Base-by-base conservation (phyloP, 2,888 invertebrate species). In the Ophion ellenae region DNA sequence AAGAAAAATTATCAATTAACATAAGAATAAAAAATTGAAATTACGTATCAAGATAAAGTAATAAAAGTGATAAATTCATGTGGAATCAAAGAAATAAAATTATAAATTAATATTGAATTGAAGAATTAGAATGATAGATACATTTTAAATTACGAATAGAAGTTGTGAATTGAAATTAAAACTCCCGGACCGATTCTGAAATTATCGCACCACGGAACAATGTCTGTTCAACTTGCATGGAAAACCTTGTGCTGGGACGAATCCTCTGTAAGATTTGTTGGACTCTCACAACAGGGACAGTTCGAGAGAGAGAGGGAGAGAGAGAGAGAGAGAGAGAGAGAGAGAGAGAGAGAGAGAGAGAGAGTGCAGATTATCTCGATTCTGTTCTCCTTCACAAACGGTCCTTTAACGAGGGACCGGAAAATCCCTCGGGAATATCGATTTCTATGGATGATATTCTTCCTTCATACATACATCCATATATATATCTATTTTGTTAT, bases 371-470 rank as follows among this genome's bases (percentile, higher is more conserved):
- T 86, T 78, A 83, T 70, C 69, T 70, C 64, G 24, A 28, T 47
- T 73, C 74, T 67, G 24, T 11, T 77, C 73, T 75, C 47, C 32
- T 75, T 75, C 69, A 36, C 74, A 47, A 32, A 74, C 81, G 64
- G 36, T 47, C 14, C 70, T 64, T 75, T 86, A 83, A 86, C 86
- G 86, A 83, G 86, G 74, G 70, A 36, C 53, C 63, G 69, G 70
- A 75, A 81, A 79, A 81, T 86, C 84, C 45, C 74, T 74, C 53
- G 28, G 61, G 81, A 84, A 86, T 84, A 86, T 86, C 81, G 78
- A 86, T 81, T 86, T 75, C 69, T 59, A 61, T 45, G 74, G 66
- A 75, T 76, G 45, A 64, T 71, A 75, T 83, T 59, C 64, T 59
- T 80, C 4, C 36, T 32, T n/a, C 40, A 20, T 45, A 2, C 10